Evolutionary conservation across 2,797 vertebrate genomes (phyloP), one percentile per base, ranked within the genome.

Genomic region (Rhinella marina): DNA sequence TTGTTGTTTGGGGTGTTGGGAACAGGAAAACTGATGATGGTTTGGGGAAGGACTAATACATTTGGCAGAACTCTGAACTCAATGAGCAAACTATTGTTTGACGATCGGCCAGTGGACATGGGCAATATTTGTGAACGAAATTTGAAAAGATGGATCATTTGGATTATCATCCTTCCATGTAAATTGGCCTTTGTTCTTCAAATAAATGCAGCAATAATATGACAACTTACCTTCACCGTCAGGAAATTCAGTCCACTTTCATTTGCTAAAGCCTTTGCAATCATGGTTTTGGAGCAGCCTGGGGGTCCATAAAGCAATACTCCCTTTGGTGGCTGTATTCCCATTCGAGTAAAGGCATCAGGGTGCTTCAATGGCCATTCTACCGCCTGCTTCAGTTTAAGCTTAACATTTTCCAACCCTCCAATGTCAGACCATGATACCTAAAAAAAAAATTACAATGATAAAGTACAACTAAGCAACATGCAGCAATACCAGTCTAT

Each of bases 261-360:
- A 87, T 95, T 97, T 81, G 98, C 98, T 91, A 99, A 92, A 50
- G 98, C 98, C 92, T 99, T 98, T 62, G 98, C 98, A 70, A 99
- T 97, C 97, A 99, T 98, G 84, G 98, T 99, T 94, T 99, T 99
- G 61, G 98, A 99, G 93, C 98, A 99, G 48, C 98, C 98, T 0
- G 98, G 98, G 4, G 98, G 98, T 5, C 98, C 98, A 0, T 99
- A 99, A 16, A 99, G 96, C 73, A 99, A 96, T 41, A 99, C 95
- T 13, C 98, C 98, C 93, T 95, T 97, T 0, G 98, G 98, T 48
- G 98, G 98, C 88, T 95, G 95, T 92, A 99, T 97, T 1, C 98
- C 98, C 97, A 99, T 97, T 29, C 95, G 95, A 73, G 86, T 91
- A 92, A 99, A 99, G 89, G 96, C 96, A 70, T 98, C 97, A 0